Evolutionary conservation across 2,113 vertebrate species (phyloP).

Genomic region (Tor tambroides): DNA sequence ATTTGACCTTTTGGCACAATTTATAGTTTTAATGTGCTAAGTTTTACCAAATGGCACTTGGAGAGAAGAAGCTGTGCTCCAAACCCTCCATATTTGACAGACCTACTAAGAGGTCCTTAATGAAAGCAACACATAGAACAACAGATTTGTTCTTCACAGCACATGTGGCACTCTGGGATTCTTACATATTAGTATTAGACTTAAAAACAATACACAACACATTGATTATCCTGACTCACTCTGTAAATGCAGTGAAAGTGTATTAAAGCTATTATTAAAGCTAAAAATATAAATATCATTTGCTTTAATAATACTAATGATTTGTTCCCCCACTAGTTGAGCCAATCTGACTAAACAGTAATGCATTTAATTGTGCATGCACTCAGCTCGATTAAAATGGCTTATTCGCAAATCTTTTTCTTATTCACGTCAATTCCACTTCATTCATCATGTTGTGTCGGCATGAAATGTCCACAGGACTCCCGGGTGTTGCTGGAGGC

Average conservation of each 20-base stretch:
- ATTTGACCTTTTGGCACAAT: too few species aligned
- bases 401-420: conserved; percentile 78
- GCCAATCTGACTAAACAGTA: conserved; percentile 67
- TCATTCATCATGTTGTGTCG: conserved; percentile 65
- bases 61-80: too few species aligned
- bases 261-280: too few species aligned
- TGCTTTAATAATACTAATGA: too few species aligned
- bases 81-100: not conserved
- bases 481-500: conserved; percentile 50
- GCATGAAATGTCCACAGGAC: conserved; percentile 55
- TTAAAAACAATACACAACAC: not conserved
- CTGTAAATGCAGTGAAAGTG: too few species aligned
- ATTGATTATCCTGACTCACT: not conserved
- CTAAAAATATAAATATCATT: too few species aligned
- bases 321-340: too few species aligned
- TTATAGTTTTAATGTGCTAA: too few species aligned
- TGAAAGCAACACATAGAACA: not conserved
- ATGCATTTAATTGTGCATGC: conserved; percentile 71
- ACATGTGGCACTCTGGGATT: not conserved
- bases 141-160: not conserved
- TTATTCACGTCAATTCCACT: conserved; percentile 71
- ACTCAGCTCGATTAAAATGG: conserved; percentile 76
- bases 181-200: not conserved
- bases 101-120: not conserved
- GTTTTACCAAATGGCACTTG: too few species aligned